Conservation (phyloP, 2,797 vertebrate genomes). For the Sebastolobus altivelis region DNA sequence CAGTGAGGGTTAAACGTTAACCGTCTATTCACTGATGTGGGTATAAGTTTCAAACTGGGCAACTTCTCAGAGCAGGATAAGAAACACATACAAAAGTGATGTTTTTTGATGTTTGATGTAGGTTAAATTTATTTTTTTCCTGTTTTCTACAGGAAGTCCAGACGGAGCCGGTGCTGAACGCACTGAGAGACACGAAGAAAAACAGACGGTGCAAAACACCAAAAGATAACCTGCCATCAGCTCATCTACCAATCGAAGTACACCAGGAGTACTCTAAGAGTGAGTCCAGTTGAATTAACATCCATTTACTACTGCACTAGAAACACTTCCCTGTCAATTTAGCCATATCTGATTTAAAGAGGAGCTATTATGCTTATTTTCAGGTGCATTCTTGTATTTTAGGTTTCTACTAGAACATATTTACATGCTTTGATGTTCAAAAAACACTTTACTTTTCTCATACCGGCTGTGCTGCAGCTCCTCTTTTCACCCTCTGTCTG, state of each 20-base stretch:
- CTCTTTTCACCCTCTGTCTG: no score
- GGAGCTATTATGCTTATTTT: no score
- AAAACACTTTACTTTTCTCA: no score
- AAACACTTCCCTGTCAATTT: background rate
- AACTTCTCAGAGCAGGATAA: background rate
- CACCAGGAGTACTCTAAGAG: slow-evolving; percentile 68
- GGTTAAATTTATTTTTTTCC: slow-evolving; percentile 10
- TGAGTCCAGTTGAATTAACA: slow-evolving; percentile 53
- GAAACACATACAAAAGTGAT: slow-evolving; percentile 1
- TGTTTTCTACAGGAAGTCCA: slow-evolving; percentile 79
- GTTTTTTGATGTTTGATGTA: background rate
- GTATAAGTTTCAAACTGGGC: slow-evolving; percentile 16
- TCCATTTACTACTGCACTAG: background rate
- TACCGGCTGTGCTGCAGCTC: no score
- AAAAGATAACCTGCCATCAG: slow-evolving; percentile 74
- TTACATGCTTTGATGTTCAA: no score
- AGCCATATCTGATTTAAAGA: no score
- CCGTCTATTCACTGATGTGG: slow-evolving; percentile 10
- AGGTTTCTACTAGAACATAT: no score
- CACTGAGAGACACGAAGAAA: slow-evolving; percentile 77
- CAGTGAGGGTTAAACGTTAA: background rate
- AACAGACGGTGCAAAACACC: slow-evolving; percentile 58
- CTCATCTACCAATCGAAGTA: slow-evolving; percentile 79
- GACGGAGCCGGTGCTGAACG: slow-evolving; percentile 83
- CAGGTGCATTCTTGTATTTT: no score